Base-by-base conservation (phyloP, 1,140 invertebrate species). In the Mylabris phalerata region DNA sequence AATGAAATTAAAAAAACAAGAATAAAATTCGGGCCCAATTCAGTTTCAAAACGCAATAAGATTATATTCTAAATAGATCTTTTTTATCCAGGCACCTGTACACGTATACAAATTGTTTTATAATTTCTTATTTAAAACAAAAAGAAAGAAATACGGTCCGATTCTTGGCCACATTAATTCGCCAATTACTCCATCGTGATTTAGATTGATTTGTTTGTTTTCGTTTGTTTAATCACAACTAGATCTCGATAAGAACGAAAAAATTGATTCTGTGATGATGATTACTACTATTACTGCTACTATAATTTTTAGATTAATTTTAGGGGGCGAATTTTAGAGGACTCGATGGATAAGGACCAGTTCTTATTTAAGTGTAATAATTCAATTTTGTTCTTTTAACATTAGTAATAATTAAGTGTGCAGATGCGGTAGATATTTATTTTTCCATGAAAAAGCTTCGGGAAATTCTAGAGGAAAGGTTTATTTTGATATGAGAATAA, bases 71-170 rank as follows among this genome's bases (percentile, higher is more conserved):
- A 57, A 55, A 59, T 43, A 56, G 51, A 57, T 39, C 27, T 47
- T 26, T 41, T 52, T 57, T 38, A 52, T 50, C 61, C 58, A 57
- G 57, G 61, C 61, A 63, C 61, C 60, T 57, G 62, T 64, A 64
- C 62, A 64, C 62, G 27, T 48, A 57, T 59, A 61, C 55, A 64
- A 61, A 64, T 64, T 63, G 45, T 43, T 27, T 60, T 60, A 40
- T 48, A 50, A 49, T 55, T 25, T 13, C 10, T 25, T 47, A 5
- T 5, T 42, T 42, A 5, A 44, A 42, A n/a, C 9, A 7, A 42
- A 10, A 42, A 42, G 10, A 40, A 40, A 40, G 10, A 40, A 40
- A 40, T 40, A 40, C 41, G 9, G 9, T 42, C 11, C 41, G 10
- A 9, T 42, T 11, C 41, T 42, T 42, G 1, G 5, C 19, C n/a